Evolutionary conservation across 2,113 vertebrate genomes (phyloP), one percentile per base, ranked within the genome.

Genomic region (Lipophrys pholis): DNA sequence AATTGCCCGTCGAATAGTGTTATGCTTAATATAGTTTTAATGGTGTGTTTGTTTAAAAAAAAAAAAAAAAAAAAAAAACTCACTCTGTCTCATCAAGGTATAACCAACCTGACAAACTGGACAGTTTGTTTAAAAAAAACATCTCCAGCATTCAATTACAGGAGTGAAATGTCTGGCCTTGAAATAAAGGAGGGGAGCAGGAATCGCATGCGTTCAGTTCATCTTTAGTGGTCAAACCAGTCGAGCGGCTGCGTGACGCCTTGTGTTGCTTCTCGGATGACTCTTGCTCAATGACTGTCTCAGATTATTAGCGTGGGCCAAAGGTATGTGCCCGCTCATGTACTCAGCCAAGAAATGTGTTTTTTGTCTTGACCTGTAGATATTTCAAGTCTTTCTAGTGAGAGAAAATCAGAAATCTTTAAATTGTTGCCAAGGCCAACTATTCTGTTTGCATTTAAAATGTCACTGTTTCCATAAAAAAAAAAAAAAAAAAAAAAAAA

Each of bases 161-260:
- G 21, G 21, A 30, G 21, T 30, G n/a, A n/a, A n/a, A n/a, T n/a
- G 2, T 30, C 21, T 30, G 21, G 21, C 21, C 21, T 30, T 30
- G 21, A 30, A 30, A 2, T 30, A 30, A 30, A 30, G 21, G 21
- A 30, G 1, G 40, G 7, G 58, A 21, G 45, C 0, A n/a, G 11
- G 1, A 16, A 7, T 2, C 0, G 15, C 50, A 60, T 42, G 41
- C 40, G 2, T 70, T 38, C 42, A 21, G 49, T 48, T 57, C 11
- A 49, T 14, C 10, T 36, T 45, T 62, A 70, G 69, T 58, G 36
- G 69, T 75, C 39, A 15, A 87, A 88, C 86, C 75, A 78, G 86
- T 83, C 4, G 1, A 73, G 50, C 75, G 35, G 11, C 66, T 58
- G 11, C 8, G 6, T 8, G 14, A 65, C 51, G 11, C 0, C 8